Evolutionary conservation across 2,888 invertebrate genomes (phyloP).

Genomic region (Priocnemis perturbator): DNA sequence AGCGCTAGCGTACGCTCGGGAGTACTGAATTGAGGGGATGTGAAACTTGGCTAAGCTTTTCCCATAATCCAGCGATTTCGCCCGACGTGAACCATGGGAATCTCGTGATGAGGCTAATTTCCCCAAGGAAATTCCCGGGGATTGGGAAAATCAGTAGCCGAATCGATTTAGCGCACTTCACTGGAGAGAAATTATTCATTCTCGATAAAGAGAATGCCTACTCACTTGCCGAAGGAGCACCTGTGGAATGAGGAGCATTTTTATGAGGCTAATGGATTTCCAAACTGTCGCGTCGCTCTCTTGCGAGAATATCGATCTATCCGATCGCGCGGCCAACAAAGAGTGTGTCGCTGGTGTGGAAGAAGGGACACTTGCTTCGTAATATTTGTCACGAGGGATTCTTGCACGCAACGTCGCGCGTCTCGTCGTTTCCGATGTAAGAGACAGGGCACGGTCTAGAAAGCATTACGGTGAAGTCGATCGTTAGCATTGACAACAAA

Average conservation of each 20-base stretch:
- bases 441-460: neutral
- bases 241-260: slow-evolving; percentile 48
- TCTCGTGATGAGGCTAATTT: slow-evolving; percentile 68
- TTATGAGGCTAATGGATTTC: no score
- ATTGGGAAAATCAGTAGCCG: slow-evolving; percentile 66
- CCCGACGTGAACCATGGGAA: slow-evolving; percentile 59
- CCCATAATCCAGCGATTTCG: slow-evolving; percentile 55
- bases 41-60: slow-evolving; percentile 52
- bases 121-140: slow-evolving; percentile 69
- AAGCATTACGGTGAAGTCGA: neutral
- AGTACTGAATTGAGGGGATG: slow-evolving; percentile 31
- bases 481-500: slow-evolving; percentile 27
- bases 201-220: slow-evolving; percentile 55
- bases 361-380: neutral
- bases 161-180: slow-evolving; percentile 54
- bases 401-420: neutral
- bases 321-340: neutral
- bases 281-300: no score
- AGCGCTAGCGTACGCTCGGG: slow-evolving; percentile 22
- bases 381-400: neutral
- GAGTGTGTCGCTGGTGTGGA: neutral
- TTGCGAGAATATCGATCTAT: no score
- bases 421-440: neutral
- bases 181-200: slow-evolving; percentile 60
- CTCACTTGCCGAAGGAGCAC: slow-evolving; percentile 53